A percentile compares a stretch with the other conserved stretches of the same genome.
These are phyloP conservation scores for Arothron firmamentum DNA, from an alignment of 2,113 vertebrate genomes.

Conservation along the genomic window DNA sequence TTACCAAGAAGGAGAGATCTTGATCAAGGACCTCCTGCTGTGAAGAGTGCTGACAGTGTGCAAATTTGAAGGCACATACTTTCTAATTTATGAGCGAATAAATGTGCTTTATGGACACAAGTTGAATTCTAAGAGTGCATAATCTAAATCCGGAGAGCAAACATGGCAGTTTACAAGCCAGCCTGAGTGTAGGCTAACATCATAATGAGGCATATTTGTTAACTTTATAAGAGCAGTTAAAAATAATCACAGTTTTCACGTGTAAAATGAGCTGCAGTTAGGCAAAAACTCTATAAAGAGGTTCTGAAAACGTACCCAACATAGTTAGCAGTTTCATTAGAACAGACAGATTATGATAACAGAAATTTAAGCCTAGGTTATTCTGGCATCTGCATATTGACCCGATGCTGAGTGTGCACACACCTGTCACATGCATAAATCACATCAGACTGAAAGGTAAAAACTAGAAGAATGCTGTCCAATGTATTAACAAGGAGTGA, in stretches of 20 bases:
- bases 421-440: conserved; percentile 57
- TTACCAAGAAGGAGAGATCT: conserved; percentile 28
- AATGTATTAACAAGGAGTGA: conserved; percentile 31
- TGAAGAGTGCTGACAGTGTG: conserved; percentile 13
- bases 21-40: conserved; percentile 40
- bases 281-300: conserved; percentile 8
- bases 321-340: conserved; percentile 15
- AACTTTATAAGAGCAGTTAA: conserved; percentile 2
- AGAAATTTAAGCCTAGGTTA: conserved; percentile 22
- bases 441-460: conserved; percentile 24
- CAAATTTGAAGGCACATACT: conserved; percentile 3
- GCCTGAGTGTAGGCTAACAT: conserved; percentile 6
- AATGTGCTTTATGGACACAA: neutral
- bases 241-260: neutral
- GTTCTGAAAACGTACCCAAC: conserved; percentile 5
- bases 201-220: conserved; percentile 18
- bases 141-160: neutral
- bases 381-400: conserved; percentile 24
- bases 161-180: conserved; percentile 2
- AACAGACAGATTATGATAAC: conserved; percentile 26
- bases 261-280: neutral
- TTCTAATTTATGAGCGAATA: neutral
- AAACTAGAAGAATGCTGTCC: conserved; percentile 31
- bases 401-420: conserved; percentile 15
- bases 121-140: neutral